Evolutionary conservation across 30 jellyfish, hydroid and myxozoan species (phyloP), one percentile per base, ranked within the genome.

Genomic region (Hydractinia symbiolongicarpus): DNA sequence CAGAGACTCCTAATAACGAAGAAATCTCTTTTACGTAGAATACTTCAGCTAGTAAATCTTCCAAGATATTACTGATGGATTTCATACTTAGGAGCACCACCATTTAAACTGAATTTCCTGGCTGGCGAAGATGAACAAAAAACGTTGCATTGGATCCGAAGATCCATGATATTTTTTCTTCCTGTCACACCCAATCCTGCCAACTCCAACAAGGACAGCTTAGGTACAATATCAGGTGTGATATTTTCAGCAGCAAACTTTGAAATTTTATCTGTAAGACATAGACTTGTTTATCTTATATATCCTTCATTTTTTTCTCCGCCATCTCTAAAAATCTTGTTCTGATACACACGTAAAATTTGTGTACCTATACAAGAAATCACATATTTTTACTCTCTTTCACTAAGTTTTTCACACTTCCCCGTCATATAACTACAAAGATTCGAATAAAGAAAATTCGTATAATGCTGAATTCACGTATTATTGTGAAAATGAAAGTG

Each of bases 61-160:
- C 82, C 13, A 85, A 78, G 17, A 72, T 73, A 4, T 20, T n/a
- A 9, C 61, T 58, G 54, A 20, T 89, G 84, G 61, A 86, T 79
- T 9, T 53, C 52, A 74, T 68, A 79, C 62, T 79, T 72, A 50
- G 95, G 86, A 15, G 95, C 91, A 21, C 95, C 94, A 9, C 79
- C 82, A 7, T 66, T 58, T 20, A 17, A 7, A 16, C 82, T 80
- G 53, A 53, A 53, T 49, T 17, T 72, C 20, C 67, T 7, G 87
- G 83, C 78, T 66, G 83, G 20, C 4, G 15, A 6, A 20, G 11
- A 10, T 68, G 15, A 30, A 54, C 93, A 77, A 56, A 4, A 77
- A 30, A 56, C 54, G n/a, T 69, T 44, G 57, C 93, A 84, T 16
- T 56, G 44, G n/a, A 68, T 62, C 66, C 86, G 76, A 61, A 84